A percentile compares a stretch with the other conserved stretches of the same genome.
These are phyloP conservation scores for Prinia subflava DNA, from an alignment of 2,113 vertebrate species.

Conservation along the genomic window DNA sequence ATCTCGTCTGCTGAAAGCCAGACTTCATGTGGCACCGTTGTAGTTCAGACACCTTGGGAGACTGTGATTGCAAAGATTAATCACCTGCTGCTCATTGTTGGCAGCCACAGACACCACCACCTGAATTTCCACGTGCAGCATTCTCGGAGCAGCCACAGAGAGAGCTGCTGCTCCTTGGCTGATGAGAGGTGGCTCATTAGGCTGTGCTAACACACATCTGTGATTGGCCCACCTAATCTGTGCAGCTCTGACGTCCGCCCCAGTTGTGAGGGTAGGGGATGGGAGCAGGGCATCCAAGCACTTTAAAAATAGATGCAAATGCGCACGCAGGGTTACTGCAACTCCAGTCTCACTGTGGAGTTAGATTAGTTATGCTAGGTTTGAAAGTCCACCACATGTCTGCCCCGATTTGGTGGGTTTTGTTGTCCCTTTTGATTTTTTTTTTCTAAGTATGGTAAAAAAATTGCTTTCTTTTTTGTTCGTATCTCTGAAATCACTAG, in stretches of 20 bases:
- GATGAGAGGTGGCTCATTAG: not conserved
- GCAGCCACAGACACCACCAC: not conserved
- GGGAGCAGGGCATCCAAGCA: not conserved
- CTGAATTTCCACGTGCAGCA: not conserved
- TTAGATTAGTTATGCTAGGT: not conserved
- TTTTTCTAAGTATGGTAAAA: not conserved
- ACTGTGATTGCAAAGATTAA: not conserved
- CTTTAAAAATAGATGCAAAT: not conserved
- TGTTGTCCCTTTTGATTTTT: not conserved
- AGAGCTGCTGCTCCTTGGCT: not conserved
- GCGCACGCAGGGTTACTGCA: rapidly evolving
- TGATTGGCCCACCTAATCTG: not conserved
- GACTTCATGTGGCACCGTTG: not conserved
- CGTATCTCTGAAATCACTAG: not conserved
- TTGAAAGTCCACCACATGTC: not conserved
- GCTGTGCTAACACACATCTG: not conserved
- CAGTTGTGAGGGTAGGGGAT: not conserved
- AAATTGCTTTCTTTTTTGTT: not conserved
- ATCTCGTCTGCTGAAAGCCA: not conserved
- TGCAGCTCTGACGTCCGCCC: not conserved
- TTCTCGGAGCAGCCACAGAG: rapidly evolving
- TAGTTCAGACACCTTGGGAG: not conserved
- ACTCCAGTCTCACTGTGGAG: not conserved
- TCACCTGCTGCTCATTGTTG: not conserved
- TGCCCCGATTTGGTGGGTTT: rapidly evolving